Base-by-base conservation (phyloP, 35 echinoderm and acorn worm genomes). In the Diadema setosum region DNA sequence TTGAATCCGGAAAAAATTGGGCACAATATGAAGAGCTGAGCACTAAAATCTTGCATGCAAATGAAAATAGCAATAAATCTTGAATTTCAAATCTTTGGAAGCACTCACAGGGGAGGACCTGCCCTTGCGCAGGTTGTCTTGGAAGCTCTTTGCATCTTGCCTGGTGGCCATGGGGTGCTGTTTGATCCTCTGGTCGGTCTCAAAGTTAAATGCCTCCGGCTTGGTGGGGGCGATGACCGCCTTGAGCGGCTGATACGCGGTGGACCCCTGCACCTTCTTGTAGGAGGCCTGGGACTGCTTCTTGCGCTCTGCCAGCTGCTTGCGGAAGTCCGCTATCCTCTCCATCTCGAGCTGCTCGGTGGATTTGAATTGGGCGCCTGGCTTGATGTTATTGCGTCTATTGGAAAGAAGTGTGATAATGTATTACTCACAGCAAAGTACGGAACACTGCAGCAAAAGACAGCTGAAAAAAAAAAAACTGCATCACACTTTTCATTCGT, bases 281-380 rank as follows among this genome's bases (percentile, higher is more conserved):
- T 87, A 88, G 9, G 95, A 97, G 14, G 83, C 61, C 45, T 93
- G 70, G 48, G 95, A 90, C 52, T 88, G 33, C 57, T 94, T 85
- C 42, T 88, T 69, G 6, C 27, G 67, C 26, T 90, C 81, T 29
- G 75, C 92, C 80, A 91, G 30, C 26, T 90, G 31, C 33, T 88
- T 81, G 25, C 82, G 83, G 17, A 83, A 75, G 43, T 83, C 64
- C 16, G 67, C 88, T 20, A 97, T 94, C 65, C n/a, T 94, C 80
- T 97, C 91, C 48, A 97, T 36, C 58, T 97, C 95, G 40, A 97
- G 26, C 76, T 97, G 29, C 48, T 91, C 88, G 18, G 91, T 61
- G 16, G 65, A 69, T 65, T 94, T 97, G 36, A 70, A 30, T 40
- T 93, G 75, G 36, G 44, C 39, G 39, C 56, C 69, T n/a, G 84